Conservation (phyloP, 2,113 vertebrate species). For the Solea senegalensis region DNA sequence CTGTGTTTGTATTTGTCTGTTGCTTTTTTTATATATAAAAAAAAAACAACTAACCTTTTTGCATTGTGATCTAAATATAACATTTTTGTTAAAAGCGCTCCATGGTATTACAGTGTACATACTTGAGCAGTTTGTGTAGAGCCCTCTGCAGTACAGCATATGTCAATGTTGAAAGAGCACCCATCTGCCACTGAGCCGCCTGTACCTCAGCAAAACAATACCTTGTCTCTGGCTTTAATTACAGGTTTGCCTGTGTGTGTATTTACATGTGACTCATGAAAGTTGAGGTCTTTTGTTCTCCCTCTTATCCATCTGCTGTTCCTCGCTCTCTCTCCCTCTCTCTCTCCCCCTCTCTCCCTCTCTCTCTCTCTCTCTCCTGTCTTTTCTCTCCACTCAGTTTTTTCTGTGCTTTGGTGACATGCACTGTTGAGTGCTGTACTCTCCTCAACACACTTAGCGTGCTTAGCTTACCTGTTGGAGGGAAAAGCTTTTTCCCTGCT, state of each 20-base stretch:
- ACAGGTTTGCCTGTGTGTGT: slow-evolving; percentile 82
- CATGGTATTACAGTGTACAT: slow-evolving; percentile 41
- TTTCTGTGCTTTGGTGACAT: slow-evolving; percentile 29
- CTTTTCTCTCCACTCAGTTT: neutral
- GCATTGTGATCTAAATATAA: slow-evolving; percentile 16
- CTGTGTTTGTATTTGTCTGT: neutral
- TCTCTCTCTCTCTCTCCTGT: slow-evolving; percentile 26
- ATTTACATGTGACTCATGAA: slow-evolving; percentile 61
- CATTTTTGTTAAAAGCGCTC: slow-evolving; percentile 16
- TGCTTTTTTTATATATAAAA: neutral
- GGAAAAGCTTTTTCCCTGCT: slow-evolving; percentile 43
- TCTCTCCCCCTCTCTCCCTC: slow-evolving; percentile 3
- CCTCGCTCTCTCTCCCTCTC: slow-evolving; percentile 5
- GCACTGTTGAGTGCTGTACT: slow-evolving; percentile 46
- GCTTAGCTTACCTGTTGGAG: slow-evolving; percentile 37
- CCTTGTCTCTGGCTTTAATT: slow-evolving; percentile 82
- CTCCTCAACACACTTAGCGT: slow-evolving; percentile 46
- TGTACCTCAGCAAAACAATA: slow-evolving; percentile 79
- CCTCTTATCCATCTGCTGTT: slow-evolving; percentile 85
- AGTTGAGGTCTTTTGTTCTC: slow-evolving; percentile 88
- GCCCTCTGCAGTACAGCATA: slow-evolving; percentile 79
- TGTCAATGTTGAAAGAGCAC: slow-evolving; percentile 81
- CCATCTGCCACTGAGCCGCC: slow-evolving; percentile 85
- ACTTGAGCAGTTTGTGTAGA: slow-evolving; percentile 69
- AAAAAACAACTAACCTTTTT: neutral